These are phyloP conservation scores for Capreolus pygargus DNA, from an alignment of 2,113 vertebrate genomes.

Conservation along the genomic window DNA sequence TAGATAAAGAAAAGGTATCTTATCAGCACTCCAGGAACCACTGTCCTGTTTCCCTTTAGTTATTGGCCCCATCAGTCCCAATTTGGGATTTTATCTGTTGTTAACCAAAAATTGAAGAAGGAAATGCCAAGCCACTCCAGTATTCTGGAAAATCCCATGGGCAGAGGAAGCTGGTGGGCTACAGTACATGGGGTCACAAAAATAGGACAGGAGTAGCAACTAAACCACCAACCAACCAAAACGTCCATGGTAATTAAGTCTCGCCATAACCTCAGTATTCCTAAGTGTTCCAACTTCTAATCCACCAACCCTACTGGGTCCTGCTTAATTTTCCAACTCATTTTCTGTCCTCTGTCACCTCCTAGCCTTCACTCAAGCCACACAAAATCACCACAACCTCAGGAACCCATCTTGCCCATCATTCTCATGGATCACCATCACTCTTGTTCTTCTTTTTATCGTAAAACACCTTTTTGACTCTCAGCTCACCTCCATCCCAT, in stretches of 20 bases:
- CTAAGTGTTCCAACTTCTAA: neutral
- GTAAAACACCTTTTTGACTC: neutral
- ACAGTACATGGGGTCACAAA: neutral
- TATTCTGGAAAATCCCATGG: neutral
- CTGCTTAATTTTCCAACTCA: neutral
- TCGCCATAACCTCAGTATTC: neutral
- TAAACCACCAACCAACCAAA: neutral
- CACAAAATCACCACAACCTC: neutral
- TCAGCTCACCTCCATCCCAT: neutral
- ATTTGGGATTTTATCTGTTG: neutral
- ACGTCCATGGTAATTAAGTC: too few relatives aligned
- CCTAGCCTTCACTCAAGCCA: neutral
- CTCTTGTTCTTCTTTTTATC: neutral
- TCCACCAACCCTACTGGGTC: rapidly evolving
- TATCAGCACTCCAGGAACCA: neutral
- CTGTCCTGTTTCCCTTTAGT: neutral
- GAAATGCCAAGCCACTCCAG: neutral
- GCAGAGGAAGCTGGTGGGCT: neutral
- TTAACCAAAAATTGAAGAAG: neutral
- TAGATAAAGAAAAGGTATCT: neutral
- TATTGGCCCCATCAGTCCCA: neutral
- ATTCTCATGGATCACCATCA: neutral
- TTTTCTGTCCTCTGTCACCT: neutral
- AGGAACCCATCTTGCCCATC: neutral
- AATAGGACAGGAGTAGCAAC: neutral